Conservation (phyloP, 2,113 vertebrate species). For the Bubo blakistoni region DNA sequence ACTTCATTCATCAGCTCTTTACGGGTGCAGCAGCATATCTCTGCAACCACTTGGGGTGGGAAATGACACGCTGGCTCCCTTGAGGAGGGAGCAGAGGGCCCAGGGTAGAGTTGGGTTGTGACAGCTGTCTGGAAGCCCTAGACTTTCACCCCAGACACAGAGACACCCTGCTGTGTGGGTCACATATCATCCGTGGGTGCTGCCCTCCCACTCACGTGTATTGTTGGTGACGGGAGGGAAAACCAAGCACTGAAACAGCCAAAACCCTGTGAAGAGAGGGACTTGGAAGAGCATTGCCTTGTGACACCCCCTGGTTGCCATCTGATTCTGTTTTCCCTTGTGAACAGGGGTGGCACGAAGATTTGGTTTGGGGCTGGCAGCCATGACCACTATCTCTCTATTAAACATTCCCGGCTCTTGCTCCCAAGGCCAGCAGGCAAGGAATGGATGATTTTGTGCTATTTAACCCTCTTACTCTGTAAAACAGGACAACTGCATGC, state of each 20-base stretch:
- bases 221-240: not conserved
- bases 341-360: not conserved
- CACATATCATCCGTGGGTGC: not conserved
- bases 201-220: not conserved
- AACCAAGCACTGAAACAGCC: not conserved
- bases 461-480: not conserved
- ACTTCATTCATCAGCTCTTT: not conserved
- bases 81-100: not conserved
- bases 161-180: rapidly evolving
- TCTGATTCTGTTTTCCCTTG: not conserved
- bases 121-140: not conserved
- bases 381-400: not conserved
- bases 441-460: not conserved
- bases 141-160: not conserved
- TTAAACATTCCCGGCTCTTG: not conserved
- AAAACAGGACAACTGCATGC: not conserved
- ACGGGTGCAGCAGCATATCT: not conserved
- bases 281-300: not conserved
- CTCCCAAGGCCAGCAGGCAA: not conserved
- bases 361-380: not conserved
- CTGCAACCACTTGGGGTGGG: not conserved
- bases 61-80: not conserved
- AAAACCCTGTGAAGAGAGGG: not conserved
- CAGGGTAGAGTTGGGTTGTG: not conserved
- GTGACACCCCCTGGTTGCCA: not conserved